Base-by-base conservation (phyloP, 1,140 invertebrate genomes). In the Diploscapter pachys region DNA sequence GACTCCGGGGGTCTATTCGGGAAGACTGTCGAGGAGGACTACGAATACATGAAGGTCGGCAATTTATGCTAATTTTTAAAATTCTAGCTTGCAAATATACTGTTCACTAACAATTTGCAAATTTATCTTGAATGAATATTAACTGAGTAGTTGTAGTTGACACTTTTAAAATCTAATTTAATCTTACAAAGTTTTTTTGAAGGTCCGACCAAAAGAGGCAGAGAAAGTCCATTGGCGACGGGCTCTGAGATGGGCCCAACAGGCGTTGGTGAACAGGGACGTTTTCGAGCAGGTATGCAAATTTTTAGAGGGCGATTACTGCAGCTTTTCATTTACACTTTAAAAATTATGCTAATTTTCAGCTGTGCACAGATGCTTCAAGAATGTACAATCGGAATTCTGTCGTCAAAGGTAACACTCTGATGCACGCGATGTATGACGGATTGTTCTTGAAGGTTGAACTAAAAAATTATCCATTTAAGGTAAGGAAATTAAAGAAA, bases 181-280 rank as follows among this genome's bases (percentile, higher is more conserved):
- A 50, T 52, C 4, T 65, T 52, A 53, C 5, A 65, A 6, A 49
- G n/a, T 74, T 51, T 50, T 55, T 48, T 11, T 53, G 59, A 67
- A 74, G 51, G 53, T 31, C 31, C 31, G 31, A 31, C 31, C 73
- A 9, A 57, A 68, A 31, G 67, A 67, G 48, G 13, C 50, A 4
- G 70, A 72, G 13, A 31, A 48, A 5, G 9, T 76, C 1, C 75
- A 71, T 56, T 76, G 75, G 75, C 63, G 72, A 5, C 63, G 72
- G 57, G 61, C 75, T 3, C 55, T 76, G 53, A 76, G 68, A 67
- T 67, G 75, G 70, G 75, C 75, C 53, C 75, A 76, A 52, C 63
- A 76, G 31, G 68, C 75, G 4, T 52, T 76, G 11, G 31, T 76
- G 5, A 62, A 64, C 6, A 66, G 70, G 31, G 75, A 71, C 11